Evolutionary conservation across 2,888 invertebrate species (phyloP).

Genomic region (Dryobota labecula): DNA sequence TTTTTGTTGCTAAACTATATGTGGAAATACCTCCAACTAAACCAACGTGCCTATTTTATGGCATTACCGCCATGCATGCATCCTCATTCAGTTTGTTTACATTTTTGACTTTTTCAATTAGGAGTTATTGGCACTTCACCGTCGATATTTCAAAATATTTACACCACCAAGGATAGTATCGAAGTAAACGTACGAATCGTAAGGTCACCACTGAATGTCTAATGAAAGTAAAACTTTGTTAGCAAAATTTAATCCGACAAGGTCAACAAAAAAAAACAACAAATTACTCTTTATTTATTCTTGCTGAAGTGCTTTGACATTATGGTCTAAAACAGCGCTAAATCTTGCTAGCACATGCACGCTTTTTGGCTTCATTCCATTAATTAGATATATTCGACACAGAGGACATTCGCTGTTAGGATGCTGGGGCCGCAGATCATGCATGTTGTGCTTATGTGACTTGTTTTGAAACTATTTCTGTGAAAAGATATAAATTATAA

Average conservation of each 20-base stretch:
- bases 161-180: conserved; percentile 16
- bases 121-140: too few species aligned
- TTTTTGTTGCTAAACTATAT: too few species aligned
- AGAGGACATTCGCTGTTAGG: conserved; percentile 51
- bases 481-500: conserved; percentile 32
- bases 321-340: conserved; percentile 26
- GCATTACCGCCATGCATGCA: too few species aligned
- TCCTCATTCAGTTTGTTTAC: too few species aligned
- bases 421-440: conserved; percentile 41
- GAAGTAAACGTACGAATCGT: conserved; percentile 37
- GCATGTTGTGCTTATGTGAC: conserved; percentile 34
- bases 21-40: too few species aligned
- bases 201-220: conserved; percentile 40
- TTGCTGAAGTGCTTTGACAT: conserved; percentile 21
- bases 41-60: too few species aligned
- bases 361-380: conserved; percentile 68
- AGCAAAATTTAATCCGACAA: conserved; percentile 42
- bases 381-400: conserved; percentile 54
- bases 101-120: too few species aligned
- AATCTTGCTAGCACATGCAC: conserved; percentile 40
- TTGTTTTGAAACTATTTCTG: conserved; percentile 49
- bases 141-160: too few species aligned
- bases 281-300: conserved; percentile 19
- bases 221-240: conserved; percentile 30
- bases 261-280: conserved; percentile 22